A percentile compares a stretch with the other conserved stretches of the same genome.
phyloP scores from a whole-genome alignment of 1,140 invertebrate species.

The Pseudomyrmex dendroicus region DNA sequence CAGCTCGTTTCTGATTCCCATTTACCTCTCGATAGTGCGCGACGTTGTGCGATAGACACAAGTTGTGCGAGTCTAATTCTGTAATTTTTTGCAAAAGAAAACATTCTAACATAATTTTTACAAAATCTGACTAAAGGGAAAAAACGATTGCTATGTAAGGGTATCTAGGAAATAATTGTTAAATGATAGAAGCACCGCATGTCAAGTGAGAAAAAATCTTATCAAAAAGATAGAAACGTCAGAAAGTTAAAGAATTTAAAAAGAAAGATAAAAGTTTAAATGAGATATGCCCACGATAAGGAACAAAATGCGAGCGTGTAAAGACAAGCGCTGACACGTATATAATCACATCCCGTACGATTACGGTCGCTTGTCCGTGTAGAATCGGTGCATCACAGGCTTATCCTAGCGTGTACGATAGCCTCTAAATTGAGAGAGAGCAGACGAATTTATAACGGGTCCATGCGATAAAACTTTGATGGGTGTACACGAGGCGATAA shows the following conservation, averaged over 20 bases:
- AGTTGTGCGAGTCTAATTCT: not conserved
- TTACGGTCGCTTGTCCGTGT: constrained; percentile 72
- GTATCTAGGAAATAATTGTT: not conserved
- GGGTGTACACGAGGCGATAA: not conserved
- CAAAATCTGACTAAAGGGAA: too few species aligned
- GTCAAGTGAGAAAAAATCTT: not conserved
- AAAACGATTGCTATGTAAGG: too few species aligned
- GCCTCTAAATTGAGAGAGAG: constrained; percentile 76
- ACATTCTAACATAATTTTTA: not conserved
- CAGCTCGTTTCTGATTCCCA: not conserved
- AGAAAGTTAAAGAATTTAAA: constrained; percentile 2
- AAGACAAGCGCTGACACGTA: constrained; percentile 67
- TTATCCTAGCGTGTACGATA: constrained; percentile 74
- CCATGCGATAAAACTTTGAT: constrained; percentile 46
- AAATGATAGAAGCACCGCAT: not conserved
- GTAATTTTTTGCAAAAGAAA: not conserved
- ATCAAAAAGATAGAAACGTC: not conserved
- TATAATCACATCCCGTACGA: constrained; percentile 77
- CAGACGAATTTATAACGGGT: constrained; percentile 32
- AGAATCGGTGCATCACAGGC: constrained; percentile 70
- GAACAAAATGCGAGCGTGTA: constrained; percentile 30
- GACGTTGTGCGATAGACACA: not conserved
- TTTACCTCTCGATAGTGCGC: constrained; percentile 3
- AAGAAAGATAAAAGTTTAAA: not conserved
- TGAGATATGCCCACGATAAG: constrained; percentile 46